These are phyloP conservation scores for Poliocrania exsul DNA, from an alignment of 2,797 vertebrate species.

Conservation along the genomic window DNA sequence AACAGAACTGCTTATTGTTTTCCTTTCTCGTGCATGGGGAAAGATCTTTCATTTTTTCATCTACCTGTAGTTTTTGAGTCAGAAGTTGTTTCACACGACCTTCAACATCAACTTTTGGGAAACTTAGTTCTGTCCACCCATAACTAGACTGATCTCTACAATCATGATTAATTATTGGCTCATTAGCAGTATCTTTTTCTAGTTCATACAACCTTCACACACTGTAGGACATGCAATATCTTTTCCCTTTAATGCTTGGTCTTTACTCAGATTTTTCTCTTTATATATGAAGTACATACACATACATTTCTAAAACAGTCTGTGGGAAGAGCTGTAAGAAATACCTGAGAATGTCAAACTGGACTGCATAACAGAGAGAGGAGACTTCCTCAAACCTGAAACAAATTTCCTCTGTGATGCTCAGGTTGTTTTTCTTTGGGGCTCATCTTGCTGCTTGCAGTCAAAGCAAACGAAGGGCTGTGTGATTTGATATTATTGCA, in stretches of 20 bases:
- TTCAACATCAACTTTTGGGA: neutral
- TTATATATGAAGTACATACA: neutral
- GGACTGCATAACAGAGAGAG: neutral
- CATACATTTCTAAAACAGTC: neutral
- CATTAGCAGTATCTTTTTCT: neutral
- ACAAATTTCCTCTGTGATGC: neutral
- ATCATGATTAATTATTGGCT: neutral
- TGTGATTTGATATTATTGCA: conserved; percentile 19
- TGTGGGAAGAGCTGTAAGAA: neutral
- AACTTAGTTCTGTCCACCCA: neutral
- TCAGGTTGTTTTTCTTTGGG: conserved; percentile 27
- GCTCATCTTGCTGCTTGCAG: neutral
- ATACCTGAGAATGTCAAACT: neutral
- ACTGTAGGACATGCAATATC: neutral
- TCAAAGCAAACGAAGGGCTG: conserved; percentile 5
- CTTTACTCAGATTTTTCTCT: neutral
- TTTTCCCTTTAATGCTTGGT: neutral
- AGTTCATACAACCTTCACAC: neutral
- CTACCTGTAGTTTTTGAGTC: neutral
- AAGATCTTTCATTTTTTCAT: neutral
- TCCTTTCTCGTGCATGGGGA: neutral
- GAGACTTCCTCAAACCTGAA: neutral
- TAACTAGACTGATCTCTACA: neutral
- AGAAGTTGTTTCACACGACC: neutral
- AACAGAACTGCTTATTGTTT: neutral